Evolutionary conservation across 1,140 invertebrate species (phyloP).

Genomic region (Cyphomyrmex costatus): DNA sequence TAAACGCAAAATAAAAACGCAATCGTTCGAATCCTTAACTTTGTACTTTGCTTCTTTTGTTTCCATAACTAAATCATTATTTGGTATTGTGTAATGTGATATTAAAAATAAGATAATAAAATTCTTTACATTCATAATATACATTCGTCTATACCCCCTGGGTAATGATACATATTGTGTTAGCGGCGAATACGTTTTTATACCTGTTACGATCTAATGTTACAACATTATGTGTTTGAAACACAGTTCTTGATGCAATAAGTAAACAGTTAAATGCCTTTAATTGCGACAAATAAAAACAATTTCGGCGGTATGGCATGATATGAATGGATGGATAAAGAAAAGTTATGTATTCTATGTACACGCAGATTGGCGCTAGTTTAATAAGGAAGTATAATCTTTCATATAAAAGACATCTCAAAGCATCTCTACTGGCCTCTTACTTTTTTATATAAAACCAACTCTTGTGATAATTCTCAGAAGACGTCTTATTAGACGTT

Average conservation of each 20-base stretch:
- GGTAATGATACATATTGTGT: neutral
- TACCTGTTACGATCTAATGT: neutral
- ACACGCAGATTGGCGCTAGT: neutral
- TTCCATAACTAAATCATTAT: slow-evolving; percentile 38
- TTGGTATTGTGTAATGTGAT: slow-evolving; percentile 34
- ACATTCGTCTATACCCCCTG: neutral
- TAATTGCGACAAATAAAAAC: neutral
- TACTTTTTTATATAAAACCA: neutral
- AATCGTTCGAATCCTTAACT: slow-evolving; percentile 32
- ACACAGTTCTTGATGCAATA: neutral
- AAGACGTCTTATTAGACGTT: slow-evolving; percentile 11
- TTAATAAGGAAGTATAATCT: slow-evolving; percentile 27
- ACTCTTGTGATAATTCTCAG: slow-evolving; percentile 16
- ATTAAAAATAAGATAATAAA: slow-evolving; percentile 20
- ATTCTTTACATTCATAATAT: slow-evolving; percentile 12
- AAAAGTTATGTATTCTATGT: slow-evolving; percentile 22
- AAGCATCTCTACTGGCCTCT: neutral
- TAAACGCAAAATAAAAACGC: slow-evolving; percentile 43
- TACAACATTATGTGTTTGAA: neutral
- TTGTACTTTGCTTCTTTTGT: slow-evolving; percentile 47
- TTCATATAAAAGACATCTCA: slow-evolving; percentile 9
- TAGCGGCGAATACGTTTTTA: neutral
- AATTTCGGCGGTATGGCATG: neutral
- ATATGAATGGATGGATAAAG: neutral
- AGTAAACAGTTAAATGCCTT: neutral